phyloP scores from a whole-genome alignment of 2,113 vertebrate species.

The Chamaea fasciata region DNA sequence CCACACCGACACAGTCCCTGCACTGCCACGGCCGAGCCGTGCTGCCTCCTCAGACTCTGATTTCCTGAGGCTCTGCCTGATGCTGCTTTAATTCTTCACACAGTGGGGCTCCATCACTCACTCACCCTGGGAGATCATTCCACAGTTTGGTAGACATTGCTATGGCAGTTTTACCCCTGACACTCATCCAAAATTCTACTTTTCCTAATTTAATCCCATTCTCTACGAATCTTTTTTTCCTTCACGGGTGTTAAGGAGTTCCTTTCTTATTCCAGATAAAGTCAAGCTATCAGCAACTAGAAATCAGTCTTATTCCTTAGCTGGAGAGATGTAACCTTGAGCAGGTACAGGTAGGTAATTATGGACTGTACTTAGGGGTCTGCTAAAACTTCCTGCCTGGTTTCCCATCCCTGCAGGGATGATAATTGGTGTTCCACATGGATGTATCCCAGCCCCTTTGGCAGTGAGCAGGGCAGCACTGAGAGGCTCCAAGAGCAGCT shows the following conservation, averaged over 20 bases:
- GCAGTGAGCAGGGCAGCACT: not conserved
- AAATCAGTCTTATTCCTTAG: not conserved
- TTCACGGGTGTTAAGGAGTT: not conserved
- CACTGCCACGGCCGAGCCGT: rapidly evolving
- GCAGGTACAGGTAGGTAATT: slow-evolving; percentile 25
- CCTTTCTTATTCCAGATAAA: not conserved
- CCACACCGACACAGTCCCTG: not conserved
- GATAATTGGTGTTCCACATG: slow-evolving; percentile 32
- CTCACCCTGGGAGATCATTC: not conserved
- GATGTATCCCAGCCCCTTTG: not conserved
- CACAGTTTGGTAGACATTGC: not conserved
- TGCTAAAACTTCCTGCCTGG: slow-evolving; percentile 17
- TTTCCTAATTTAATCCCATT: not conserved
- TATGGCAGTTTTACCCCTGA: not conserved
- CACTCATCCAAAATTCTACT: not conserved
- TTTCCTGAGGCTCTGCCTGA: not conserved
- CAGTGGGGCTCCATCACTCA: not conserved
- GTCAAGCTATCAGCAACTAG: not conserved
- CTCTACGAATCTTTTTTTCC: not conserved
- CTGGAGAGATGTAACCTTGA: not conserved
- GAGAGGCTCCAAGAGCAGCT: not conserved
- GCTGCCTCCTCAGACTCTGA: not conserved
- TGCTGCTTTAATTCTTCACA: not conserved
- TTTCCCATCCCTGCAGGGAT: slow-evolving; percentile 5
- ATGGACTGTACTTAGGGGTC: slow-evolving; percentile 5